Conservation (phyloP, 2,888 invertebrate genomes). For the Ennomos quercinarius region DNA sequence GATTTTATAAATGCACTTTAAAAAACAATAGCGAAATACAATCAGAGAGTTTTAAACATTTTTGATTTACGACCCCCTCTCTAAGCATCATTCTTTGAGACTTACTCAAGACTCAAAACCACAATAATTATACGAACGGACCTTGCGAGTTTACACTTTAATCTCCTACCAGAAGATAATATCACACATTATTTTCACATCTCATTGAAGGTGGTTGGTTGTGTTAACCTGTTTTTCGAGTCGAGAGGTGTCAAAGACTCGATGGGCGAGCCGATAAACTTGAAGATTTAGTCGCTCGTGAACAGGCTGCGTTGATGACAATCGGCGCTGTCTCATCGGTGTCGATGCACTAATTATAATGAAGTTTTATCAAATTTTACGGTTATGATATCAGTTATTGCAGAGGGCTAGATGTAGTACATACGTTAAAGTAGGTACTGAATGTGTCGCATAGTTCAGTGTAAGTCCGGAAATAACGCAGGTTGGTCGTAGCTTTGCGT, state of each 20-base stretch:
- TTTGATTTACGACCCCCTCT: neutral
- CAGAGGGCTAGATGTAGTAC: no score
- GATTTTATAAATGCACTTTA: no score
- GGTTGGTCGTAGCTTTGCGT: no score
- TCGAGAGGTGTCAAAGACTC: conserved; percentile 65
- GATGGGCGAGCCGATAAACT: conserved; percentile 61
- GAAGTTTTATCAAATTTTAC: conserved; percentile 3
- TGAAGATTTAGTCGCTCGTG: conserved; percentile 25
- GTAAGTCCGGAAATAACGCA: no score
- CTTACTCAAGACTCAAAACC: neutral
- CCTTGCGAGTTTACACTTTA: conserved; percentile 60
- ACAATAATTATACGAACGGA: conserved; percentile 36
- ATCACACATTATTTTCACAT: conserved; percentile 76
- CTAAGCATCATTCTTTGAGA: neutral
- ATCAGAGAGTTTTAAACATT: no score
- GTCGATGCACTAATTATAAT: conserved; percentile 51
- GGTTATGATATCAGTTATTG: neutral
- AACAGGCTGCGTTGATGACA: conserved; percentile 25
- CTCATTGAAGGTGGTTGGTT: conserved; percentile 66
- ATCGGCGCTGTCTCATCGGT: conserved; percentile 33
- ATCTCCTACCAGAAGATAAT: conserved; percentile 60
- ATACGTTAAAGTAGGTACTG: no score
- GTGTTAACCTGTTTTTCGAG: conserved; percentile 71
- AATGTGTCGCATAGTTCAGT: no score
- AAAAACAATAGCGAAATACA: no score